A percentile compares a stretch with the other conserved stretches of the same genome.
Conservation (phyloP, 2,113 vertebrate species). For the Mionectes macconnelli region DNA sequence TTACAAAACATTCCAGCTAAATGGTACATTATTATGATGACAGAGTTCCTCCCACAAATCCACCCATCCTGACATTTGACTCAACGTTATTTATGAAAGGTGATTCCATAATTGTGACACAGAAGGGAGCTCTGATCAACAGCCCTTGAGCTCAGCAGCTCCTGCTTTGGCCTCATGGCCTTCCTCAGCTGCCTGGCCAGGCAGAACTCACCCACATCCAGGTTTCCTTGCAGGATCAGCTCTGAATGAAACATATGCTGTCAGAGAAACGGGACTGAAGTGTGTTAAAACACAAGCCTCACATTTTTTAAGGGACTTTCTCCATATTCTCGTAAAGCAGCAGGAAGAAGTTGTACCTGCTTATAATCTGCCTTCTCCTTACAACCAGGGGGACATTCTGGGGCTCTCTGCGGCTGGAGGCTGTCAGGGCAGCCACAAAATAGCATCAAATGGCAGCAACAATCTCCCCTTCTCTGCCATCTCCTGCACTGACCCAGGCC, state of each 20-base stretch:
- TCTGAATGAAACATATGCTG: neutral
- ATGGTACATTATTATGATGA: neutral
- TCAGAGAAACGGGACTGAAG: neutral
- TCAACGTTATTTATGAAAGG: neutral
- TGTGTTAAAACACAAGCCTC: neutral
- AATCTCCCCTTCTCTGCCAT: neutral
- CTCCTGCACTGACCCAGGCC: neutral
- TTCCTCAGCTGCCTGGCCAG: neutral
- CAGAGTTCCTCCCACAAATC: neutral
- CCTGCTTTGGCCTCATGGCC: neutral
- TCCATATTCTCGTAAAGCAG: neutral
- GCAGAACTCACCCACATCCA: neutral
- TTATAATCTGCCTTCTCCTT: neutral
- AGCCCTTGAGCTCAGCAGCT: neutral
- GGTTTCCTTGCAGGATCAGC: neutral
- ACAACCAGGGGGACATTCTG: neutral
- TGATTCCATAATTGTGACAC: neutral
- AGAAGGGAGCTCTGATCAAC: neutral
- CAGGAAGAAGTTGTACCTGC: neutral
- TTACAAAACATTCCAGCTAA: slow-evolving; percentile 16
- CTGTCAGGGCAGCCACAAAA: neutral
- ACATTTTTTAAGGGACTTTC: neutral
- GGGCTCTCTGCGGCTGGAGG: neutral
- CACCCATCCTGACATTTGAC: neutral
- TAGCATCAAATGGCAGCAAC: neutral